These are phyloP conservation scores for Hirtodrosophila trivittata DNA, from an alignment of 2,888 invertebrate genomes.

Conservation along the genomic window DNA sequence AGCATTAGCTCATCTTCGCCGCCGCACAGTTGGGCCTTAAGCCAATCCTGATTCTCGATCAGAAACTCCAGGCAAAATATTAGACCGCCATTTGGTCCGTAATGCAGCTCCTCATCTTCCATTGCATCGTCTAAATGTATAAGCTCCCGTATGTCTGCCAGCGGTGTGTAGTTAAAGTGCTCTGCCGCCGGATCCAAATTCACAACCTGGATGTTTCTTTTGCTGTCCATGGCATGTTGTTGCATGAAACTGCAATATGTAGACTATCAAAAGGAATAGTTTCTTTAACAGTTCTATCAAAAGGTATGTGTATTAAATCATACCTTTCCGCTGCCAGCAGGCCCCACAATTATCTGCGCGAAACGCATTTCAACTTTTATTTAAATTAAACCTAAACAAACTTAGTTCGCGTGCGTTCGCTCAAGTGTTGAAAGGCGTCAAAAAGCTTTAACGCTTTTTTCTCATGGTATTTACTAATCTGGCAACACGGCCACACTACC, in stretches of 20 bases:
- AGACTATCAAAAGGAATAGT: conserved; percentile 86
- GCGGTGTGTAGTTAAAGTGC: conserved; percentile 94
- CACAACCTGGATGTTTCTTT: conserved; percentile 92
- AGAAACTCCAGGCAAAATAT: conserved; percentile 97
- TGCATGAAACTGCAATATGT: conserved; percentile 96
- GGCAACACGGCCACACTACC: conserved; percentile 19
- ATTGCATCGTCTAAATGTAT: conserved; percentile 98
- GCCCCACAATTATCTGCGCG: conserved; percentile 97
- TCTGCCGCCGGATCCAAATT: conserved; percentile 99
- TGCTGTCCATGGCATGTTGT: conserved; percentile 91
- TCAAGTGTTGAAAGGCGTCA: conserved; percentile 33
- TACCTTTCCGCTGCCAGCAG: conserved; percentile 99
- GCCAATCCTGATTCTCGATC: conserved; percentile 95
- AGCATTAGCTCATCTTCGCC: conserved; percentile 78
- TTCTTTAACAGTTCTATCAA: background rate
- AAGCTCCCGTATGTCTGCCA: conserved; percentile 93
- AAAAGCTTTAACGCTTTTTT: conserved; percentile 13
- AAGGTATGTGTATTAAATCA: conserved; percentile 26
- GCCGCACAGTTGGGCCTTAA: conserved; percentile 91
- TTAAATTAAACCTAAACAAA: conserved; percentile 5
- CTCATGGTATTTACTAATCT: background rate
- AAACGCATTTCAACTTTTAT: conserved; percentile 88
- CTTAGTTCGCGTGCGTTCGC: conserved; percentile 22
- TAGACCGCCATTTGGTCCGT: conserved; percentile 98
- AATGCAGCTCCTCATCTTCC: conserved; percentile 96